Base-by-base conservation (phyloP, 35 echinoderm and acorn worm species). In the Ptychodera flava region DNA sequence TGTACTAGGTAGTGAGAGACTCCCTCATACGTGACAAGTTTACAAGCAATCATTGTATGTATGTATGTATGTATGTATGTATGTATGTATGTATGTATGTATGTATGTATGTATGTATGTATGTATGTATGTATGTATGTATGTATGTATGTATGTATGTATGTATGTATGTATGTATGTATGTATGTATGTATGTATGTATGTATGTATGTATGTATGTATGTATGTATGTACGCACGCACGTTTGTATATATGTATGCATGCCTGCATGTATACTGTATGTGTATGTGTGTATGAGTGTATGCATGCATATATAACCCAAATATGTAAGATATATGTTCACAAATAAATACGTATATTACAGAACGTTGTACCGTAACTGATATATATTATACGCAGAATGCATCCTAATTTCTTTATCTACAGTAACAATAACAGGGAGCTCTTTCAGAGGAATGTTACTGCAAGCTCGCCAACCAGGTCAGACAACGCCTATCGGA, bases 401-500 rank as follows among this genome's bases (percentile, higher is more conserved):
- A n/a, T n/a, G n/a, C n/a, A n/a, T n/a, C n/a, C n/a, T n/a, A n/a
- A n/a, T n/a, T n/a, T n/a, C n/a, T n/a, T n/a, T n/a, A n/a, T n/a
- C n/a, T n/a, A n/a, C 85, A 86, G 85, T 86, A 1, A 33, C 85
- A 22, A 36, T 37, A 32, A 78, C 77, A 12, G 86, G 86, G 27
- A n/a, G n/a, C 15, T 28, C 2, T 0, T 87, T 87, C 86, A 10
- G 30, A 80, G 86, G 86, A 10, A 80, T 87, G 78, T 37, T 87
- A 22, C 78, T 87, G 22, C 86, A 87, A 15, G 86, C 86, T 38
- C 32, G 86, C 1, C 77, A 28, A 33, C 0, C 76, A 0, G 86
- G 79, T 35, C 28, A 80, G n/a, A 79, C 86, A 14, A 35, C 37
- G 15, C 45, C 45, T 64, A 28, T 87, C 16, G 86, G 86, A 34